Base-by-base conservation (phyloP, 2,888 invertebrate species). In the Scaptomyza flava region DNA sequence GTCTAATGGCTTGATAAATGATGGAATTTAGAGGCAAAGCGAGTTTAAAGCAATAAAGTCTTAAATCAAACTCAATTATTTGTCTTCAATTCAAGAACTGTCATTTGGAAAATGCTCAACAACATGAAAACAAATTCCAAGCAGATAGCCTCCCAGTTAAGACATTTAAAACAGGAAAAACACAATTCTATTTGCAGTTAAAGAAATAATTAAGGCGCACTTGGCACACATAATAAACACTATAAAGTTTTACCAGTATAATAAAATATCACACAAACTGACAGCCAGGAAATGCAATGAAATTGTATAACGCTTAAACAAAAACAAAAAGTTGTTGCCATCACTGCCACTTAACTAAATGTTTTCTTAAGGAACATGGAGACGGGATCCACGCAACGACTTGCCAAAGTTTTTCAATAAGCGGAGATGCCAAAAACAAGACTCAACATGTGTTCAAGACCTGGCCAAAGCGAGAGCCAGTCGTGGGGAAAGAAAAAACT, bases 401-500 rank as follows among this genome's bases (percentile, higher is more conserved):
- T 62, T 34, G 48, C 45, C 76, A 71, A 74, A 77, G 72, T 74
- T 74, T 74, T 77, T 67, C 67, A 74, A 74, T 77, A 72, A 74
- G 72, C 52, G 14, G 59, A 45, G 66, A 43, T 77, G 59, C 59
- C 67, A 54, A 62, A 75, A 74, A 77, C 66, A 63, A 59, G 56
- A 38, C 72, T 63, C 77, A 77, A 72, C 74, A 72, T 77, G 77
- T 74, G 74, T 67, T 74, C 20, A 33, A 23, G 20, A 9, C 51
- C 27, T 41, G 43, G 14, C 65, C 36, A 36, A 23, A 4, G 11
- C 17, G 27, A 20, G 9, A 34, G 20, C 20, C n/a, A 33, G 51
- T 33, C 27, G 33, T 46, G 31, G 46, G 9, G 3, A 42, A 47
- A 5, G 36, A 20, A 53, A 27, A 12, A 72, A 61, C 53, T 66